A percentile compares a stretch with the other conserved stretches of the same genome.
These are phyloP conservation scores for Atopsyche davidsoni DNA, from an alignment of 1,140 invertebrate species.

Conservation along the genomic window DNA sequence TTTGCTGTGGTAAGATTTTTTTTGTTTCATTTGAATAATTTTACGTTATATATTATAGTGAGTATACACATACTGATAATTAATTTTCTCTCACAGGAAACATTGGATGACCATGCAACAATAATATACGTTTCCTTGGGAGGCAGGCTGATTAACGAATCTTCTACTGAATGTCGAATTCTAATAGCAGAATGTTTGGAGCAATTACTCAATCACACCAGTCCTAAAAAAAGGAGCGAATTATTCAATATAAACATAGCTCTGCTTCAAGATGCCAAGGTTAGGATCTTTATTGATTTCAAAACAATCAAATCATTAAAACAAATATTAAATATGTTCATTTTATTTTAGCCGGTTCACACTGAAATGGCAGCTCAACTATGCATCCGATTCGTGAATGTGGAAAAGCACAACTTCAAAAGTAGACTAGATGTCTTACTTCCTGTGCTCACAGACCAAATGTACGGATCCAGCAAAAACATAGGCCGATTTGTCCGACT, in stretches of 20 bases:
- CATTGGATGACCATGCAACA: slow-evolving; percentile 56
- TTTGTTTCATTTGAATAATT: slow-evolving; percentile 9
- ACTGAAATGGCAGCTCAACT: slow-evolving; percentile 58
- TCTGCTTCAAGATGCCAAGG: slow-evolving; percentile 67
- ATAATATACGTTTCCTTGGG: slow-evolving; percentile 71
- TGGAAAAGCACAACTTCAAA: slow-evolving; percentile 62
- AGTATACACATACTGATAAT: slow-evolving; percentile 9
- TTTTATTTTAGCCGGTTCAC: slow-evolving; percentile 43
- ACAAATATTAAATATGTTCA: slow-evolving; percentile 59
- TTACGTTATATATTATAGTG: no score
- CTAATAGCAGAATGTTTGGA: slow-evolving; percentile 61
- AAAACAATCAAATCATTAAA: slow-evolving; percentile 49
- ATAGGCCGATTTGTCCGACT: slow-evolving; percentile 40
- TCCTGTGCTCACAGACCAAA: slow-evolving; percentile 49
- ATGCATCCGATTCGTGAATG: slow-evolving; percentile 62
- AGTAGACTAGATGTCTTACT: slow-evolving; percentile 52
- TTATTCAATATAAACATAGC: slow-evolving; percentile 59
- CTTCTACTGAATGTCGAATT: slow-evolving; percentile 59
- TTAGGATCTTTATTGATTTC: slow-evolving; percentile 40
- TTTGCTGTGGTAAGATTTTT: slow-evolving; percentile 60
- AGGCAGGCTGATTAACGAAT: slow-evolving; percentile 66
- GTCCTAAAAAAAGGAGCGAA: slow-evolving; percentile 50
- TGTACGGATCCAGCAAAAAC: slow-evolving; percentile 30
- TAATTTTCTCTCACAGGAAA: slow-evolving; percentile 45
- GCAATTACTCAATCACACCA: slow-evolving; percentile 53